These are phyloP conservation scores for Halictus rubicundus DNA, from an alignment of 1,140 invertebrate genomes.

Conservation along the genomic window DNA sequence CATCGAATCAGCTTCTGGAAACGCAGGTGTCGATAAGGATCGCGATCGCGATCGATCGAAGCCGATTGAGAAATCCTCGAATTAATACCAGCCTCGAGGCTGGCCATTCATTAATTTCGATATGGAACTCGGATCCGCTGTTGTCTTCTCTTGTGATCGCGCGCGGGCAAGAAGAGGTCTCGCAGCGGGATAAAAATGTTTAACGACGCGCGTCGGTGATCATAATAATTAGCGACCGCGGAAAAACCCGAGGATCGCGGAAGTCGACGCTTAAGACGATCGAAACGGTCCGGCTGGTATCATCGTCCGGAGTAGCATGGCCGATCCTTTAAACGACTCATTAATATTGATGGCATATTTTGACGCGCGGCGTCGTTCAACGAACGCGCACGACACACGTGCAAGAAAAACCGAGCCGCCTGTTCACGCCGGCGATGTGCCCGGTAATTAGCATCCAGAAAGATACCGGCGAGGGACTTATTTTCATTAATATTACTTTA, in stretches of 20 bases:
- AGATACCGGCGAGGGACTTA: not conserved
- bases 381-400: not conserved
- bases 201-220: constrained; percentile 8
- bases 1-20: not conserved
- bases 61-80: not conserved
- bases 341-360: constrained; percentile 27
- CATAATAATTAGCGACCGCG: constrained; percentile 16
- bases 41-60: not conserved
- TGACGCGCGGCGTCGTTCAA: not conserved
- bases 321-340: constrained; percentile 4
- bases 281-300: not conserved
- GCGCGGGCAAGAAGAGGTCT: not conserved
- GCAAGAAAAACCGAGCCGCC: not conserved
- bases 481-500: constrained; percentile 26
- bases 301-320: not conserved
- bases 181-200: not conserved
- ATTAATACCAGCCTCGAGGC: not conserved
- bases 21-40: not conserved
- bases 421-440: not conserved
- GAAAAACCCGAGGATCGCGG: constrained; percentile 1
- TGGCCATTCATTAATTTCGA: not conserved
- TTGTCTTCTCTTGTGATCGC: too few species aligned
- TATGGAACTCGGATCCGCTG: too few species aligned
- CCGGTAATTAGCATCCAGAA: constrained; percentile 5
- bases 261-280: constrained; percentile 2